Conservation (phyloP, 2,888 invertebrate genomes). For the Thereva unica region DNA sequence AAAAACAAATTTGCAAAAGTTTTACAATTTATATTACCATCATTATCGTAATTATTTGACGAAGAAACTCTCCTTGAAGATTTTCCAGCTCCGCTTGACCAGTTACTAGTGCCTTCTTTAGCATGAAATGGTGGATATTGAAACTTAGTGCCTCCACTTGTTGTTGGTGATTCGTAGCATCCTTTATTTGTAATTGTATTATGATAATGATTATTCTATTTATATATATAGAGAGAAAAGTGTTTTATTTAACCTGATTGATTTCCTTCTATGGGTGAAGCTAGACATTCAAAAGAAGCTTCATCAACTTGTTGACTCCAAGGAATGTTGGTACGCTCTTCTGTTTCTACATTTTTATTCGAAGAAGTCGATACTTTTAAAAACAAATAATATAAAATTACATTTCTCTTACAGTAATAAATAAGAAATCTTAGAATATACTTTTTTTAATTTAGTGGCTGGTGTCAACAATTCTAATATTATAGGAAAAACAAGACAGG, state of each 20-base stretch:
- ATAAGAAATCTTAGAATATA: background rate
- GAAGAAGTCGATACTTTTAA: slow-evolving; percentile 40
- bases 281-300: slow-evolving; percentile 54
- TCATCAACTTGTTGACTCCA: slow-evolving; percentile 59
- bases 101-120: slow-evolving; percentile 71
- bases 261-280: slow-evolving; percentile 48
- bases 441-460: background rate
- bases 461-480: too few relatives aligned
- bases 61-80: slow-evolving; percentile 34
- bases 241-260: slow-evolving; percentile 38
- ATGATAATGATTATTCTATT: slow-evolving; percentile 42
- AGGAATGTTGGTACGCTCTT: slow-evolving; percentile 48
- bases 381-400: slow-evolving; percentile 18
- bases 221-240: background rate
- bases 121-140: slow-evolving; percentile 92
- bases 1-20: background rate
- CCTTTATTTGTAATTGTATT: slow-evolving; percentile 58
- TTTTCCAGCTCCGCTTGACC: slow-evolving; percentile 77
- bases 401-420: background rate
- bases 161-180: slow-evolving; percentile 69
- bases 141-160: slow-evolving; percentile 66
- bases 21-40: slow-evolving; percentile 33
- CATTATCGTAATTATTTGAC: slow-evolving; percentile 40
- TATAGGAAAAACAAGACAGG: too few relatives aligned
- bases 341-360: slow-evolving; percentile 43